Evolutionary conservation across 2,113 vertebrate genomes (phyloP), one percentile per base, ranked within the genome.

Genomic region (Cottus gobio): DNA sequence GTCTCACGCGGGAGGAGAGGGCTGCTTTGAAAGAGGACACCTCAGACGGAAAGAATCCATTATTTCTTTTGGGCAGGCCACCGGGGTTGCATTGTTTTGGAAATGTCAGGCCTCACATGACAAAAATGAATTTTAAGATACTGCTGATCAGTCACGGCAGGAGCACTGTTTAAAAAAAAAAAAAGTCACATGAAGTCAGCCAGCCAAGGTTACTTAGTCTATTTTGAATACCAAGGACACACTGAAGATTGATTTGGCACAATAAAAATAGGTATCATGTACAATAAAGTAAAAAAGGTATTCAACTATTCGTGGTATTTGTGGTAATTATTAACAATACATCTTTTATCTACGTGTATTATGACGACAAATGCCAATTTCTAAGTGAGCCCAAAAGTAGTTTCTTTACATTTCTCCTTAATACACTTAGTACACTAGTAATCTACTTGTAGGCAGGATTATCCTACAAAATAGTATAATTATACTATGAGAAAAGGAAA

Each of bases 21-120:
- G 22, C 11, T 65, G 31, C 18, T 58, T 46, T 66, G 13, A 78
- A 79, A 83, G 16, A 2, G 2, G 50, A 70, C 22, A 78, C 72
- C 57, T 3, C 36, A 22, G 20, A 24, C 31, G 67, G 75, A 71
- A 84, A 78, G 52, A 78, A 71, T 52, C 8, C 10, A 9, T 2
- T 37, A 5, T 66, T 68, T 22, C 34, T 31, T 48, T 60, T 7
- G 1, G 2, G 28, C 22, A 1, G 24, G 52, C 39, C 77, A 37
- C 0, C 0, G n/a, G 28, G 57, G 16, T 15, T 18, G 28, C 42
- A 65, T 80, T 87, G 78, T 86, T 48, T 4, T 26, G 39, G 13
- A 44, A 66, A 58, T n/a, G 24, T 26, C 52, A 24, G 15, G 18
- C 34, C 2, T 26, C 54, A n/a, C 56, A 7, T 37, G 4, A 62